phyloP scores from a whole-genome alignment of 2,113 vertebrate species.

The Cromileptes altivelis region DNA sequence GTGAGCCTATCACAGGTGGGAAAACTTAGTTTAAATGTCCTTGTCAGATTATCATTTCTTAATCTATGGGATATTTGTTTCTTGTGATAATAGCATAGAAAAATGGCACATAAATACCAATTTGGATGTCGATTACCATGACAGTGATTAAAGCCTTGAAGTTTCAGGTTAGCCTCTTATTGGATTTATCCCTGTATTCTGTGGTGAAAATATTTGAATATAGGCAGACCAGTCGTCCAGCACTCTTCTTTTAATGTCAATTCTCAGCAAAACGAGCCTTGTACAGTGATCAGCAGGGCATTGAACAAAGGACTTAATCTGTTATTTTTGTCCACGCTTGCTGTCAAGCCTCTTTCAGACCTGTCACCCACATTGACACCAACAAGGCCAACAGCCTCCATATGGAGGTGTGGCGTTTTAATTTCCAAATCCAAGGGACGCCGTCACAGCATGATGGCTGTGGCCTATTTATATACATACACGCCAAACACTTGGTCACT shows the following conservation, averaged over 20 bases:
- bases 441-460: not conserved
- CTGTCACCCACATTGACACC: not conserved
- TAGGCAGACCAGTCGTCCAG: not conserved
- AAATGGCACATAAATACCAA: too few species aligned
- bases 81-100: too few species aligned
- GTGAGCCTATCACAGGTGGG: too few species aligned
- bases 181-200: not conserved
- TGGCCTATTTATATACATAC: not conserved
- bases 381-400: conserved; percentile 17
- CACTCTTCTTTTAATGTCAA: not conserved
- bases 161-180: too few species aligned
- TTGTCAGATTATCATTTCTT: too few species aligned
- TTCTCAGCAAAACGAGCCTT: too few species aligned
- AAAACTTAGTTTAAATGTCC: too few species aligned
- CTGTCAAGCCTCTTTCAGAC: not conserved
- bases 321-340: not conserved
- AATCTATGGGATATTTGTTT: too few species aligned
- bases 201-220: not conserved
- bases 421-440: conserved; percentile 58
- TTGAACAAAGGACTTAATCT: not conserved
- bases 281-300: too few species aligned
- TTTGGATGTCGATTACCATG: too few species aligned
- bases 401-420: conserved; percentile 46
- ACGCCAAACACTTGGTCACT: not conserved
- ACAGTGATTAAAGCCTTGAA: too few species aligned